Percentiles rank a stretch among this genome's conserved stretches.
phyloP scores from a whole-genome alignment of 2,888 invertebrate genomes.

The Drosophila paucipuncta region DNA sequence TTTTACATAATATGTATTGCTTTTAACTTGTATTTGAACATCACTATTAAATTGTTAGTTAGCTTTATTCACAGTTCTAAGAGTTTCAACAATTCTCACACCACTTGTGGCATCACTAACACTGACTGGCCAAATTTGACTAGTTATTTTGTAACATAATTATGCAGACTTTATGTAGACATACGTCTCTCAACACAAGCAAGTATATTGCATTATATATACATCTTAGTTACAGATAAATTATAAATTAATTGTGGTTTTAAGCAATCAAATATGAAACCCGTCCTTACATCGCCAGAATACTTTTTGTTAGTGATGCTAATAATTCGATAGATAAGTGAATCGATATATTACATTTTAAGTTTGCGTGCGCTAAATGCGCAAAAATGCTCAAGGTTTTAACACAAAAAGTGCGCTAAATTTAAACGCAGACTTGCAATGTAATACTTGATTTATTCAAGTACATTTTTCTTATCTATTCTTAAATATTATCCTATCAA shows the following conservation, averaged over 20 bases:
- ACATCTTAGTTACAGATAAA: constrained; percentile 8
- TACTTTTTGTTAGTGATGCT: constrained; percentile 38
- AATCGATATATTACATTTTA: constrained; percentile 19
- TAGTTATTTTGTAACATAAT: constrained; percentile 6
- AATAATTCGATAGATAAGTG: constrained; percentile 13
- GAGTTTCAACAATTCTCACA: constrained; percentile 15
- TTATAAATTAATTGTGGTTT: constrained; percentile 11
- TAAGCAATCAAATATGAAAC: constrained; percentile 27
- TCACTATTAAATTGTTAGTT: background rate
- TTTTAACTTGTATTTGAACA: constrained; percentile 1
- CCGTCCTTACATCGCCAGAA: constrained; percentile 61
- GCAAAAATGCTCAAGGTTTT: constrained; percentile 7
- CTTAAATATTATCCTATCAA: background rate
- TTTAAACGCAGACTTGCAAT: background rate
- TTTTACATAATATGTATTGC: background rate
- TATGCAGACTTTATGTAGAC: constrained; percentile 5
- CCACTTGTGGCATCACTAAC: constrained; percentile 52
- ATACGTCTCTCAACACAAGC: constrained; percentile 21
- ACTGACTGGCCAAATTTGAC: constrained; percentile 59
- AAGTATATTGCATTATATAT: background rate
- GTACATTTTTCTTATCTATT: constrained; percentile 15
- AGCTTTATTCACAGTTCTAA: constrained; percentile 5
- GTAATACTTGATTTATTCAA: background rate
- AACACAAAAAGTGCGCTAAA: background rate
- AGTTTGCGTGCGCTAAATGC: background rate